Evolutionary conservation across 35 echinoderm and acorn worm species (phyloP), one percentile per base, ranked within the genome.

Genomic region (Ptychodera flava): DNA sequence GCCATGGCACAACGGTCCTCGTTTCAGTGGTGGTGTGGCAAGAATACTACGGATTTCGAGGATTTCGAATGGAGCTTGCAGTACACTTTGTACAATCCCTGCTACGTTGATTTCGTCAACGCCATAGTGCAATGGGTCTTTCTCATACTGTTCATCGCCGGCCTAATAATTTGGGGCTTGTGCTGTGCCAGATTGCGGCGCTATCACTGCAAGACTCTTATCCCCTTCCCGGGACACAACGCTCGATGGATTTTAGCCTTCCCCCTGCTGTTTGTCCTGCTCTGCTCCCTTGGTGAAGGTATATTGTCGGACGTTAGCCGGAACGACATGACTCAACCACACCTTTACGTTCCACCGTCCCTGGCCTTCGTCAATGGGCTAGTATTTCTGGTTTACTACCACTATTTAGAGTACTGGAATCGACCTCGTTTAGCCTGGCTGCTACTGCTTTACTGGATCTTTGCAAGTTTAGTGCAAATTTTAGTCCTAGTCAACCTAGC

Each of bases 41-140:
- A n/a, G n/a, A n/a, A n/a, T n/a, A n/a, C n/a, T n/a, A n/a, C n/a
- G n/a, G n/a, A n/a, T n/a, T n/a, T n/a, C n/a, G n/a, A n/a, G 28
- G 33, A 89, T 31, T 97, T 97, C 32, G 33, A 81, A 28, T 97
- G 92, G 92, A 78, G 90, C 36, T 38, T 86, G 31, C 31, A 80
- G 16, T 81, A 97, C 85, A 94, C 95, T 31, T 31, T 97, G 30
- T 78, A 94, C 53, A 97, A 97, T 94, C 85, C 87, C 84, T 97
- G 95, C 77, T 97, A 94, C 53, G 86, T 87, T 0, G 87, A 97
- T 79, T 89, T 97, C 35, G 22, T 89, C 15, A 77, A 84, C 32
- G 88, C 92, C 28, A n/a, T 91, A 75, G 80, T 90, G n/a, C 95
- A 97, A 34, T 34, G 86, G 15, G 30, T 85, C 27, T 97, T 94